Conservation (phyloP, 2,888 invertebrate species). For the Drosophila parthenogenetica region DNA sequence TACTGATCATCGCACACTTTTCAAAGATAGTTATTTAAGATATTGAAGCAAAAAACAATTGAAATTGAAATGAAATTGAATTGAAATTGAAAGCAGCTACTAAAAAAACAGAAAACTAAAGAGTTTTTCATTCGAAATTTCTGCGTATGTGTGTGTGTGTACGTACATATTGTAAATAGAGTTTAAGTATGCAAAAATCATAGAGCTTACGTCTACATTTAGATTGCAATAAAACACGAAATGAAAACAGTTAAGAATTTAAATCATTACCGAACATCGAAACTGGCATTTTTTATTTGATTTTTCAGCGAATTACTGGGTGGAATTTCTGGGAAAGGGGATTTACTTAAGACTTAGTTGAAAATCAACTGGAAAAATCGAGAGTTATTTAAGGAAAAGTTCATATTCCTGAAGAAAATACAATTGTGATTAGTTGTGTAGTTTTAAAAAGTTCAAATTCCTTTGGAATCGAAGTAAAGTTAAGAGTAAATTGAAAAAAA, state of each 20-base stretch:
- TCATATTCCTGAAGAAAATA: too few species aligned
- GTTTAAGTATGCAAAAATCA: constrained; percentile 82
- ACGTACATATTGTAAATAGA: constrained; percentile 82
- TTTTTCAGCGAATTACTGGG: not conserved
- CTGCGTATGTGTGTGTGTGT: constrained; percentile 64
- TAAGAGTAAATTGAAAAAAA: too few species aligned
- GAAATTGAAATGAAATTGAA: constrained; percentile 31
- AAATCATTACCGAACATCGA: constrained; percentile 63
- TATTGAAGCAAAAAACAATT: constrained; percentile 11
- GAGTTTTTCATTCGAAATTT: constrained; percentile 62
- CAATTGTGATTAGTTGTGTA: too few species aligned
- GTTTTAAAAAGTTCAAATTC: too few species aligned
- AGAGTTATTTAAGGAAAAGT: too few species aligned
- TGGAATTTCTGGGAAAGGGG: not conserved
- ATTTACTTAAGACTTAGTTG: not conserved
- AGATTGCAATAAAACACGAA: constrained; percentile 82
- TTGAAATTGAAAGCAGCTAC: constrained; percentile 19
- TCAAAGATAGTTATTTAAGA: constrained; percentile 77
- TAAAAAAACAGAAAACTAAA: too few species aligned
- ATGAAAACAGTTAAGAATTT: constrained; percentile 76
- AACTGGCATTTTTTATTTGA: constrained; percentile 16
- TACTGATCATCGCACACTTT: constrained; percentile 70
- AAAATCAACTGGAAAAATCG: not conserved
- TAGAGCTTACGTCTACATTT: constrained; percentile 83
- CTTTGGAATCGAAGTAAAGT: too few species aligned